These are phyloP conservation scores for Clinocottus analis DNA, from an alignment of 2,113 vertebrate genomes.

Conservation along the genomic window DNA sequence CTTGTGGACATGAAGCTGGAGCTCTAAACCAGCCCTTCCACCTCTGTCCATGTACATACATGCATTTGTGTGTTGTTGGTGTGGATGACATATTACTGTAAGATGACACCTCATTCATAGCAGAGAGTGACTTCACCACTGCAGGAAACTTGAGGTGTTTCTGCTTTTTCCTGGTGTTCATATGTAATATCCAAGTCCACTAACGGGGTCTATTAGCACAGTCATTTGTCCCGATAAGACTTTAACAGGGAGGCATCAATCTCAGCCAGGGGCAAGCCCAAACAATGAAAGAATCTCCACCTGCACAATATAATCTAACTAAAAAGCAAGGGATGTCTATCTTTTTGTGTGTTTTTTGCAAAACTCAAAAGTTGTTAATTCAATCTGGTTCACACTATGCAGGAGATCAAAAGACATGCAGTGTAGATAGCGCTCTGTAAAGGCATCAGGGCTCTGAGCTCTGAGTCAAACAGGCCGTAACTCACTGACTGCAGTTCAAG, in stretches of 20 bases:
- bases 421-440: no score
- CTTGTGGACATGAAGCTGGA: not conserved
- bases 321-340: not conserved
- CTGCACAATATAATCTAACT: not conserved
- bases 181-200: constrained; percentile 7
- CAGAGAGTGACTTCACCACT: constrained; percentile 28
- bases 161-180: not conserved
- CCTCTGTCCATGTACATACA: not conserved
- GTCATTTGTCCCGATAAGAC: not conserved
- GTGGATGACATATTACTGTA: not conserved
- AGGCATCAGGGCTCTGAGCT: no score
- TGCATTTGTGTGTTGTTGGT: not conserved
- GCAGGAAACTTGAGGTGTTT: constrained; percentile 2
- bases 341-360: no score
- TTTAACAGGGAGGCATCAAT: not conserved
- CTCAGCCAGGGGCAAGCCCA: not conserved
- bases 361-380: no score
- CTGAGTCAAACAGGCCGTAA: no score
- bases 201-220: constrained; percentile 12
- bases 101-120: not conserved
- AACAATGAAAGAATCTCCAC: not conserved
- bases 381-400: no score
- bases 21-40: not conserved
- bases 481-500: no score
- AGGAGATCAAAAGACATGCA: no score